These are phyloP conservation scores for Cathartes aura DNA, from an alignment of 2,113 vertebrate species.

Conservation along the genomic window DNA sequence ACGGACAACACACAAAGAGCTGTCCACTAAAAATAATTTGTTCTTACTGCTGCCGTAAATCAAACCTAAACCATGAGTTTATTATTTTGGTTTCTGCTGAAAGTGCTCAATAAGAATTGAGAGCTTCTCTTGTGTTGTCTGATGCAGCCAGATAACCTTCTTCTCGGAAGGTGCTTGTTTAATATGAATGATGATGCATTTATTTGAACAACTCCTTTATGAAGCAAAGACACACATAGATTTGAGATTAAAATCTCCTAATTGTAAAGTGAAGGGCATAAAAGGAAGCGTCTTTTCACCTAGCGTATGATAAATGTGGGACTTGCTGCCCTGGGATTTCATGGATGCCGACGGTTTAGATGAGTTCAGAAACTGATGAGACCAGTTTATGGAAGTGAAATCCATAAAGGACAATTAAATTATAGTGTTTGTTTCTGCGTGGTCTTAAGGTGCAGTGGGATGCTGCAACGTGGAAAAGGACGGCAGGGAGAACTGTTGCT, in stretches of 20 bases:
- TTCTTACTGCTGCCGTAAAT: background rate
- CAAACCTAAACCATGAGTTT: background rate
- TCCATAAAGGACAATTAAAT: background rate
- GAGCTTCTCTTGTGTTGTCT: background rate
- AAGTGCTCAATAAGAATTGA: background rate
- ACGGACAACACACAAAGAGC: background rate
- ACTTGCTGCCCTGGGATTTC: background rate
- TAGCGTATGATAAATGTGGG: fast-evolving
- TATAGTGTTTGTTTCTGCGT: fast-evolving
- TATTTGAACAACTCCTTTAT: background rate
- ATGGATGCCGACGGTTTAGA: background rate
- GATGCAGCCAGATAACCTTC: background rate
- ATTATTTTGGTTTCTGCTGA: background rate
- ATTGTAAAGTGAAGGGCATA: background rate
- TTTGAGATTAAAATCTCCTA: background rate
- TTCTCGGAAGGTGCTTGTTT: background rate
- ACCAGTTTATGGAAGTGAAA: background rate
- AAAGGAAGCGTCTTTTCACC: background rate
- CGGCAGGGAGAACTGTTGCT: background rate
- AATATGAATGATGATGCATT: background rate
- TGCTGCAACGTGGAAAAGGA: background rate
- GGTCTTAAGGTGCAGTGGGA: background rate
- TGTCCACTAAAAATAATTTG: fast-evolving
- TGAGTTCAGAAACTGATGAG: background rate
- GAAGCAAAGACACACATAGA: background rate